A percentile compares a stretch with the other conserved stretches of the same genome.
Conservation (phyloP, 2,888 invertebrate genomes). For the Arctia plantaginis region DNA sequence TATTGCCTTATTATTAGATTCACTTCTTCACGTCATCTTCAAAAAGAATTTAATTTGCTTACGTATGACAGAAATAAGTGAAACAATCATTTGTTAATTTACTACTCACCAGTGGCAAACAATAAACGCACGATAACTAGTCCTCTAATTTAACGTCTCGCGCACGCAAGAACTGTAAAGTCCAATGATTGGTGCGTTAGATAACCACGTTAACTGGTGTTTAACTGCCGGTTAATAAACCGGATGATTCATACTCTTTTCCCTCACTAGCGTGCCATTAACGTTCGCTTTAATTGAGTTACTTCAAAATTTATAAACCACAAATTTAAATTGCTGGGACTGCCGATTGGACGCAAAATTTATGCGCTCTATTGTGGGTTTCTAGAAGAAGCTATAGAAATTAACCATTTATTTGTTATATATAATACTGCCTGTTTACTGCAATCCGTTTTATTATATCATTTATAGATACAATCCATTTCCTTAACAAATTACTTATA, state of each 20-base stretch:
- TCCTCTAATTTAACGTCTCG: conserved; percentile 55
- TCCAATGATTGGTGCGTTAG: conserved; percentile 52
- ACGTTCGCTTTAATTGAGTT: conserved; percentile 59
- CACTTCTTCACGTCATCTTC: no score
- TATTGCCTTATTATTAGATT: no score
- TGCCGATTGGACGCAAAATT: conserved; percentile 34
- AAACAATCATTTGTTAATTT: neutral
- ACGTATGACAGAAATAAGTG: neutral
- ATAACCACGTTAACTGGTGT: conserved; percentile 40
- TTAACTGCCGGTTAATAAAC: conserved; percentile 61
- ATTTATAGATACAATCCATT: neutral
- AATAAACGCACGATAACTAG: conserved; percentile 30
- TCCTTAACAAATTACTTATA: neutral
- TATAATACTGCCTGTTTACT: conserved; percentile 5
- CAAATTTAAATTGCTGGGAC: conserved; percentile 46
- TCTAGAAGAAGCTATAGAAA: conserved; percentile 25
- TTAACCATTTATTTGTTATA: conserved; percentile 37
- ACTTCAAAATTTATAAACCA: conserved; percentile 55
- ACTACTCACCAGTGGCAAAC: conserved; percentile 19
- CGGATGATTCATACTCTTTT: conserved; percentile 58
- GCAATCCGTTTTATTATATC: conserved; percentile 22
- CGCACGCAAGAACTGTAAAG: conserved; percentile 56
- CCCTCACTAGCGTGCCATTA: conserved; percentile 41
- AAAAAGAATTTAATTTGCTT: neutral
- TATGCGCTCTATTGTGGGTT: conserved; percentile 31